phyloP scores from a whole-genome alignment of 2,888 invertebrate species.

The Buathra laborator region DNA sequence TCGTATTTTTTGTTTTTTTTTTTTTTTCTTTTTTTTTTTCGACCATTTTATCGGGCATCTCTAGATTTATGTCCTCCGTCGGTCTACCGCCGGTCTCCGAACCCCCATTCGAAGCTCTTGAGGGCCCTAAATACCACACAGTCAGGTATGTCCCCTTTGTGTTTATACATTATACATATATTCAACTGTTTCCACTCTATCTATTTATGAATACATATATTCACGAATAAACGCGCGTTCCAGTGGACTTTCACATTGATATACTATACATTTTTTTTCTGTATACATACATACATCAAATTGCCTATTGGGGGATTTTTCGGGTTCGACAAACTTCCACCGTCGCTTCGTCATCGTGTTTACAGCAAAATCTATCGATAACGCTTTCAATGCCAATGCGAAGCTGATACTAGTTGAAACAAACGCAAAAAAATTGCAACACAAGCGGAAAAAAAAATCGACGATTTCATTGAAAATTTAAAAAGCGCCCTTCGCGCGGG shows the following conservation, averaged over 20 bases:
- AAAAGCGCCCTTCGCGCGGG: too few species aligned
- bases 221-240: conserved; percentile 22
- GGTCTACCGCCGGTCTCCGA: conserved; percentile 44
- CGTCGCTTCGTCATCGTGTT: neutral
- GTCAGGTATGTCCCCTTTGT: conserved; percentile 41
- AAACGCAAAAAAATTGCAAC: too few species aligned
- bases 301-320: neutral
- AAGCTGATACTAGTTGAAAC: neutral
- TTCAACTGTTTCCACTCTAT: conserved; percentile 27
- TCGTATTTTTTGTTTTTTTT: conserved; percentile 73
- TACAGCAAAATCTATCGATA: neutral
- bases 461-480: too few species aligned
- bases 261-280: conserved; percentile 4
- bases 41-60: conserved; percentile 75
- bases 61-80: conserved; percentile 73
- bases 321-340: neutral
- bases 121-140: conserved; percentile 33
- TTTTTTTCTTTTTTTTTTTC: conserved; percentile 72
- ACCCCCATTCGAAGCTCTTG: conserved; percentile 38
- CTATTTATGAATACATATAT: conserved; percentile 18
- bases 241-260: conserved; percentile 22
- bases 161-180: conserved; percentile 48
- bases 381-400: neutral
- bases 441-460: neutral
- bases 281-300: neutral